phyloP scores from a whole-genome alignment of 1,140 invertebrate species.

The Sinonovacula constricta region DNA sequence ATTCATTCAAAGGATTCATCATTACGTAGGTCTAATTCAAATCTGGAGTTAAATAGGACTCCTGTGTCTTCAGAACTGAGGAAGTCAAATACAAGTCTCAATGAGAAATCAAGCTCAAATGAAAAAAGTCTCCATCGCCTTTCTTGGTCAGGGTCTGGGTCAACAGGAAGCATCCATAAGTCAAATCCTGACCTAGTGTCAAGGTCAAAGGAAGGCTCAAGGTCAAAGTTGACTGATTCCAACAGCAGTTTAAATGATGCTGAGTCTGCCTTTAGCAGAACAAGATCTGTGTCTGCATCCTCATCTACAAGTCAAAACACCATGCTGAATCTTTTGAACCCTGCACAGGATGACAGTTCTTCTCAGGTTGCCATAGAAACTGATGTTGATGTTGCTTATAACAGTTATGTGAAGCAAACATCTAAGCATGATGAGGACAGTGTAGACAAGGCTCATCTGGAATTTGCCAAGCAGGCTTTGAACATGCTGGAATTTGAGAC shows the following conservation, averaged over 20 bases:
- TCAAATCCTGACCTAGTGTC: conserved; percentile 2
- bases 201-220: conserved; percentile 31
- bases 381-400: conserved; percentile 44
- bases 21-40: conserved; percentile 32
- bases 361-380: conserved; percentile 29
- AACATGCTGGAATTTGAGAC: conserved; percentile 33
- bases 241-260: conserved; percentile 19
- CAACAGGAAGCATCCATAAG: conserved; percentile 28
- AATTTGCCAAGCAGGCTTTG: conserved; percentile 44
- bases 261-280: conserved; percentile 3
- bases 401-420: conserved; percentile 14
- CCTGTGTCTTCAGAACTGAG: conserved; percentile 8
- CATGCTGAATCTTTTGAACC: conserved; percentile 27
- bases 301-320: conserved; percentile 23
- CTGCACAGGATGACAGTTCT: conserved; percentile 2
- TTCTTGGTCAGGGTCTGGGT: conserved; percentile 47
- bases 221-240: conserved; percentile 32
- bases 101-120: conserved; percentile 38
- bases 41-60: not conserved
- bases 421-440: conserved; percentile 42
- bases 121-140: conserved; percentile 30
- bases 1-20: conserved; percentile 40
- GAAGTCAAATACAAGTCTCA: conserved; percentile 19
- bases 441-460: conserved; percentile 42
- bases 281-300: conserved; percentile 12